Evolutionary conservation across 2,113 vertebrate species (phyloP).

Genomic region (Capreolus pygargus): DNA sequence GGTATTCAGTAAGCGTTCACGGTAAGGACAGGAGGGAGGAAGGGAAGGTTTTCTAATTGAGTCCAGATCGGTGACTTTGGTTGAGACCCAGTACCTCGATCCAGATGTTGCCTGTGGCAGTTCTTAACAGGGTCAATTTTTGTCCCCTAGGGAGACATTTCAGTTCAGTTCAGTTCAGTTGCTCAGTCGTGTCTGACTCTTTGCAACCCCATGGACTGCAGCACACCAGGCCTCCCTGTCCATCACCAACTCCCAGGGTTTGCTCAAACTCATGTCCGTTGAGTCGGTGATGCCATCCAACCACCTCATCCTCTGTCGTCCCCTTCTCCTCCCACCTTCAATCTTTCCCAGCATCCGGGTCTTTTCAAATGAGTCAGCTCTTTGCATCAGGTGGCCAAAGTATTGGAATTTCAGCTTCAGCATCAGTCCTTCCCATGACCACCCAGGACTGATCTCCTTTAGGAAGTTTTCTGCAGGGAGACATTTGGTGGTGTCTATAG

Average conservation of each 20-base stretch:
- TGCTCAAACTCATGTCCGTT: neutral
- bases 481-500: neutral
- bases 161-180: neutral
- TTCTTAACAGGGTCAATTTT: neutral
- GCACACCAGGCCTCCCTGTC: neutral
- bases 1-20: neutral
- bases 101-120: neutral
- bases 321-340: neutral
- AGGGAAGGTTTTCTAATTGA: neutral
- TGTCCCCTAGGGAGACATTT: neutral
- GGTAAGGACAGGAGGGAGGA: neutral
- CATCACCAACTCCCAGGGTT: neutral
- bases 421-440: neutral
- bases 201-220: accelerated
- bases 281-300: neutral
- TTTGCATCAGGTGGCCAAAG: neutral
- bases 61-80: neutral
- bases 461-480: neutral
- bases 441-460: neutral
- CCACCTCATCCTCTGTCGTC: neutral
- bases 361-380: neutral
- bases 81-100: neutral
- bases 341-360: neutral
- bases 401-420: neutral
- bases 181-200: accelerated